Evolutionary conservation across 2,888 invertebrate species (phyloP).

Genomic region (Mechanitis mazaeus): DNA sequence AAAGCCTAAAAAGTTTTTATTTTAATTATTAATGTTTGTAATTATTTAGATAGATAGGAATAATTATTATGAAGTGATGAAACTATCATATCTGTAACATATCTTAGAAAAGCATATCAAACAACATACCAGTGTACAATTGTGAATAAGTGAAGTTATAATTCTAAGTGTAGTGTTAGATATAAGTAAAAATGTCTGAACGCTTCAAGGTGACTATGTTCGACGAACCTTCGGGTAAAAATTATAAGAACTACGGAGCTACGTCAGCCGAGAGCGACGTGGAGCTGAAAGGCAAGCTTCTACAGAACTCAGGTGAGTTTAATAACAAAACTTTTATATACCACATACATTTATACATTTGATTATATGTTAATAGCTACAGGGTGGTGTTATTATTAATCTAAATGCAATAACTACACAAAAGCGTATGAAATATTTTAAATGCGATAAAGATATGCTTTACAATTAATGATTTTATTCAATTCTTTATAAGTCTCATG

Average conservation of each 20-base stretch:
- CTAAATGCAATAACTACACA: too few species aligned
- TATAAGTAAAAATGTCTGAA: constrained; percentile 71
- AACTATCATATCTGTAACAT: constrained; percentile 26
- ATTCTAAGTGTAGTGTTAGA: constrained; percentile 31
- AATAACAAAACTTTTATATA: neutral
- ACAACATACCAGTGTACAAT: constrained; percentile 14
- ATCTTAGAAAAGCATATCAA: constrained; percentile 25
- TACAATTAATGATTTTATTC: too few species aligned
- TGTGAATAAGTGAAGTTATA: constrained; percentile 22
- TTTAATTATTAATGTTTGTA: too few species aligned
- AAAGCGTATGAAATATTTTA: too few species aligned
- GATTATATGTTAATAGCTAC: neutral
- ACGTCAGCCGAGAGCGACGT: constrained; percentile 70
- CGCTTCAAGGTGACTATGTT: constrained; percentile 78
- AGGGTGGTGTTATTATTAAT: too few species aligned
- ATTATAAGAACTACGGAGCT: constrained; percentile 77
- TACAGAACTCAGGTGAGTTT: constrained; percentile 61
- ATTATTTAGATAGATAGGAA: too few species aligned
- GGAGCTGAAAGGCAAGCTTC: constrained; percentile 65
- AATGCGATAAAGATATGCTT: too few species aligned
- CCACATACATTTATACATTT: neutral
- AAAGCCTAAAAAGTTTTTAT: too few species aligned
- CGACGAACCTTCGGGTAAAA: constrained; percentile 72
- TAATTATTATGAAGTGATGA: neutral
- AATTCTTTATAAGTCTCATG: too few species aligned